phyloP scores from a whole-genome alignment of 2,888 invertebrate genomes.

The Drosophila stalkeri region DNA sequence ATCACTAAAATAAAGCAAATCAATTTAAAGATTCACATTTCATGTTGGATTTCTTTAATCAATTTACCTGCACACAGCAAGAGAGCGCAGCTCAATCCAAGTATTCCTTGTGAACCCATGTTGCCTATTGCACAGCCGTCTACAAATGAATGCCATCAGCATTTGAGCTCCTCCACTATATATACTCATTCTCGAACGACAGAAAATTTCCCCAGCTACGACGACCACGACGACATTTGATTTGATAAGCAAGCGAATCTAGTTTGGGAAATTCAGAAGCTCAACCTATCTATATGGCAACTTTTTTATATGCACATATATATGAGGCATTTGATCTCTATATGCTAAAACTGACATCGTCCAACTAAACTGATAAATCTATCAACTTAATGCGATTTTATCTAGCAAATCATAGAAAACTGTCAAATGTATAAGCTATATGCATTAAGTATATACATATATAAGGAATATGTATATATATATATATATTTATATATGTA shows the following conservation, averaged over 20 bases:
- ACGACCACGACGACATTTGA: slow-evolving; percentile 17
- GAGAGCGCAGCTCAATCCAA: slow-evolving; percentile 37
- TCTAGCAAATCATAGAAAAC: slow-evolving; percentile 4
- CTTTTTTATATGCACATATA: slow-evolving; percentile 2
- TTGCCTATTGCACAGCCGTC: slow-evolving; percentile 10
- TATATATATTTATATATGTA: background rate
- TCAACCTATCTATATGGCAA: slow-evolving; percentile 1
- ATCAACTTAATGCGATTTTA: background rate
- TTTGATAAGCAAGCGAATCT: slow-evolving; percentile 42
- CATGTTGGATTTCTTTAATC: background rate
- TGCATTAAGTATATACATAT: background rate
- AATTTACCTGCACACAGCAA: slow-evolving; percentile 42
- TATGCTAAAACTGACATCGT: slow-evolving; percentile 26
- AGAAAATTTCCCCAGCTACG: slow-evolving; percentile 33
- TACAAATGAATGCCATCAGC: slow-evolving; percentile 24
- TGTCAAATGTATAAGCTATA: background rate
- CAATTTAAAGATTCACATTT: background rate
- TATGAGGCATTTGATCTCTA: slow-evolving; percentile 12
- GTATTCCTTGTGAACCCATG: slow-evolving; percentile 31
- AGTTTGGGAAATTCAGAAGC: slow-evolving; percentile 44
- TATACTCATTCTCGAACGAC: slow-evolving; percentile 28
- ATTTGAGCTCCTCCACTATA: slow-evolving; percentile 20
- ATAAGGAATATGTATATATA: background rate
- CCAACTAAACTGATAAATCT: slow-evolving; percentile 18
- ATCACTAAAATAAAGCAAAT: slow-evolving; percentile 13